These are phyloP conservation scores for Enhydra lutris DNA, from an alignment of 2,113 vertebrate genomes.

Conservation along the genomic window DNA sequence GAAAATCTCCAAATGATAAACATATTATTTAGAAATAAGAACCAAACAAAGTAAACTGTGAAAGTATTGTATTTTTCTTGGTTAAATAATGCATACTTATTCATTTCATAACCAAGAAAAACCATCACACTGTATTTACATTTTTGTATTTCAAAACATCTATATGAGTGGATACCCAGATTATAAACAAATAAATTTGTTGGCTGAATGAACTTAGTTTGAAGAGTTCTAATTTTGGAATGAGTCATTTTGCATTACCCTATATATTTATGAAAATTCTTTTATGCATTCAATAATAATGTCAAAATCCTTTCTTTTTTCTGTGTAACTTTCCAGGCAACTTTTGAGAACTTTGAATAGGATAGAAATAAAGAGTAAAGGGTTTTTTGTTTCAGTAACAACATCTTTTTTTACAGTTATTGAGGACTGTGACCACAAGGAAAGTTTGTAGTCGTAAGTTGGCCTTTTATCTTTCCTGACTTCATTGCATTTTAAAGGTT, in stretches of 20 bases:
- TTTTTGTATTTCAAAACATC: background rate
- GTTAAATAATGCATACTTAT: background rate
- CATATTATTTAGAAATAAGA: constrained; percentile 17
- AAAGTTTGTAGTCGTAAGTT: background rate
- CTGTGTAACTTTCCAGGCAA: background rate
- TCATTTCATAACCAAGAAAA: background rate
- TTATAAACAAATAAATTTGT: background rate
- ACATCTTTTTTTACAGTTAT: background rate
- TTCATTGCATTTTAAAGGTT: constrained; percentile 25
- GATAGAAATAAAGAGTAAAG: background rate
- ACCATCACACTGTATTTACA: background rate
- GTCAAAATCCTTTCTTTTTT: background rate
- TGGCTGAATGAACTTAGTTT: background rate
- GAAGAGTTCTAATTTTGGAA: constrained; percentile 24
- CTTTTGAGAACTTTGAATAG: background rate
- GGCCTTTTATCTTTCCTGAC: background rate
- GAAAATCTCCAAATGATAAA: background rate
- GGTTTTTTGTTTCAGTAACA: background rate
- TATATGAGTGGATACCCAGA: background rate
- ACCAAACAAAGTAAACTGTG: background rate
- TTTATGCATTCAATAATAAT: background rate
- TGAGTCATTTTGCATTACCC: background rate
- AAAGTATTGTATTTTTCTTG: background rate
- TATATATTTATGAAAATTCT: background rate
- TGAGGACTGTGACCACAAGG: background rate